These are phyloP conservation scores for Sericinus montela DNA, from an alignment of 2,888 invertebrate genomes.

Conservation along the genomic window DNA sequence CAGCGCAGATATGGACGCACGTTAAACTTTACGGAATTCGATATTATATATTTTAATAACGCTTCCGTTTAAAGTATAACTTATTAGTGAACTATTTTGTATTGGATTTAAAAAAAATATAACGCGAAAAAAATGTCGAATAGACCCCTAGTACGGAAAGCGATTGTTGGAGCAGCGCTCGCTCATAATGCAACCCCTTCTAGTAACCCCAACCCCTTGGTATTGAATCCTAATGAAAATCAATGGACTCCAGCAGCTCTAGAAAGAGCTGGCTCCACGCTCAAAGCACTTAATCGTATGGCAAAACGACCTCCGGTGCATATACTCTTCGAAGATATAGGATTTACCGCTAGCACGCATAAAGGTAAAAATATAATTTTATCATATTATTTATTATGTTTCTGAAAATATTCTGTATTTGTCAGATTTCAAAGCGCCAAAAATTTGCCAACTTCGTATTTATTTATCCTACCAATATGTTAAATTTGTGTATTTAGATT, in stretches of 20 bases:
- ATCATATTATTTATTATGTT: too few species aligned
- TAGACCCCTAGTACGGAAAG: constrained; percentile 60
- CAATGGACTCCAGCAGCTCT: constrained; percentile 72
- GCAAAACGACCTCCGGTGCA: constrained; percentile 80
- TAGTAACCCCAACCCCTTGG: constrained; percentile 24
- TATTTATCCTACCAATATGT: too few species aligned
- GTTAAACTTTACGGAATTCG: constrained; percentile 9
- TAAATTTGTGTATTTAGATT: too few species aligned
- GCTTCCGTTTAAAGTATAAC: constrained; percentile 16
- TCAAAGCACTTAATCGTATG: constrained; percentile 75
- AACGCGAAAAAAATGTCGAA: constrained; percentile 47
- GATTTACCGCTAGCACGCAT: constrained; percentile 69
- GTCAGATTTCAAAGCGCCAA: too few species aligned
- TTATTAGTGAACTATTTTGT: constrained; percentile 15
- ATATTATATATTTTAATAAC: constrained; percentile 17
- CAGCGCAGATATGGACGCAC: constrained; percentile 32
- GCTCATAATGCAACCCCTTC: constrained; percentile 37
- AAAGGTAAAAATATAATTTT: constrained; percentile 44
- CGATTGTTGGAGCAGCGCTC: constrained; percentile 60
- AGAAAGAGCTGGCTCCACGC: constrained; percentile 68
- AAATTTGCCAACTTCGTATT: too few species aligned
- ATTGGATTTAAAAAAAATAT: constrained; percentile 3
- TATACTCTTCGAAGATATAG: constrained; percentile 79
- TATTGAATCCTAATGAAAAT: constrained; percentile 28
- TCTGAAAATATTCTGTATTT: too few species aligned